These are phyloP conservation scores for Sinonovacula constricta DNA, from an alignment of 1,140 invertebrate species.

Conservation along the genomic window DNA sequence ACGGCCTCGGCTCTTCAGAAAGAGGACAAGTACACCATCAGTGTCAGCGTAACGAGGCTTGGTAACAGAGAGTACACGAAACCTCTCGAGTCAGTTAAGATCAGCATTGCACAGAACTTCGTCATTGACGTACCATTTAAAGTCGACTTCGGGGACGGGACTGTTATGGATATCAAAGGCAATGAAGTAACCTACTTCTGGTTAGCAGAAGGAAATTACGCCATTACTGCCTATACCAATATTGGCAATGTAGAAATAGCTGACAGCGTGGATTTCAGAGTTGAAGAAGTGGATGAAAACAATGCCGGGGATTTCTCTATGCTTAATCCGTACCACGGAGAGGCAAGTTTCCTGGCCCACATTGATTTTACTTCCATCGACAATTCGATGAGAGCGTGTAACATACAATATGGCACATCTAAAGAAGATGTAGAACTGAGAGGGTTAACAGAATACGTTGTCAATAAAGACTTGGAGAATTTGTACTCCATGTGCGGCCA, in stretches of 20 bases:
- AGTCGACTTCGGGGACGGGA: conserved; percentile 71
- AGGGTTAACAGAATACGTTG: conserved; percentile 46
- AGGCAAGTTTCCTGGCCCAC: conserved; percentile 10
- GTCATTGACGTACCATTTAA: conserved; percentile 52
- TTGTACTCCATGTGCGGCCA: conserved; percentile 45
- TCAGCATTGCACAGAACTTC: conserved; percentile 56
- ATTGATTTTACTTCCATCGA: conserved; percentile 46
- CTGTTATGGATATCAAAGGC: conserved; percentile 42
- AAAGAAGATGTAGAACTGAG: conserved; percentile 44
- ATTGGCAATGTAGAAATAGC: conserved; percentile 57
- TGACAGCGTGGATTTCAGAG: conserved; percentile 37
- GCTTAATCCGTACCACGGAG: conserved; percentile 50
- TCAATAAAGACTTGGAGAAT: background rate
- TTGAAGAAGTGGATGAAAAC: conserved; percentile 69
- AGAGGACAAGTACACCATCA: conserved; percentile 44
- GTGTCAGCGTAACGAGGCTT: conserved; percentile 28
- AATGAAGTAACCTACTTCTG: conserved; percentile 66
- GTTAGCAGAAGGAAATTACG: conserved; percentile 58
- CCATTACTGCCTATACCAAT: conserved; percentile 61
- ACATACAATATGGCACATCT: conserved; percentile 49
- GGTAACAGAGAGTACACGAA: conserved; percentile 61
- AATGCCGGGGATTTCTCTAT: conserved; percentile 60
- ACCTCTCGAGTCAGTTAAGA: conserved; percentile 65
- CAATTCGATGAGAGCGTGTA: conserved; percentile 28
- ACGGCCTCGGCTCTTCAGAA: conserved; percentile 32